A percentile compares a stretch with the other conserved stretches of the same genome.
Evolutionary conservation across 2,888 invertebrate species (phyloP).

Genomic region (Microctonus aethiopoides): DNA sequence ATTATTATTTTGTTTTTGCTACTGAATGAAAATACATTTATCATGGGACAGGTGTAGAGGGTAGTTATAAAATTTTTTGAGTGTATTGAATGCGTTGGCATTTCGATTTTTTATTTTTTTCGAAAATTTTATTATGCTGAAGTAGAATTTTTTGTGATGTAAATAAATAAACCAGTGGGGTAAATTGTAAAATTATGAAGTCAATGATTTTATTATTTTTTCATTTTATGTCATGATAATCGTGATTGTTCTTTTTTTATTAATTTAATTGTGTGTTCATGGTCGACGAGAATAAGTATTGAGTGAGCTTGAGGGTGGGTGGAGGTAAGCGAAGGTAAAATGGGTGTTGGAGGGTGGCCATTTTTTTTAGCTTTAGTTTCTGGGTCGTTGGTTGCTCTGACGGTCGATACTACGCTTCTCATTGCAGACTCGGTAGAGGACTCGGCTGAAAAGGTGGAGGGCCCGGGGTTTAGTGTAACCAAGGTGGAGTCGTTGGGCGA

Average conservation of each 20-base stretch:
- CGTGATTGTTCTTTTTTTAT: background rate
- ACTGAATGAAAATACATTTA: too few species aligned
- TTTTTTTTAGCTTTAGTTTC: background rate
- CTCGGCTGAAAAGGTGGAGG: slow-evolving; percentile 66
- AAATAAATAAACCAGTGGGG: too few species aligned
- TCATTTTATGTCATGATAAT: background rate
- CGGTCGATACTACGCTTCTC: slow-evolving; percentile 4
- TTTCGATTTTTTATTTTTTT: background rate
- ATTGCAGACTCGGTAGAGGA: slow-evolving; percentile 60
- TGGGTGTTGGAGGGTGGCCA: background rate
- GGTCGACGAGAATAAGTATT: background rate
- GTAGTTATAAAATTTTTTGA: background rate
- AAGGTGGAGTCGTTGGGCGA: slow-evolving; percentile 63
- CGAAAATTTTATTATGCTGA: background rate
- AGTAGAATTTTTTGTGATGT: background rate
- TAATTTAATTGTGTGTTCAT: background rate
- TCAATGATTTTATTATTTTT: background rate
- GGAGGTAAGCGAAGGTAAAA: background rate
- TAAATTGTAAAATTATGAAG: background rate
- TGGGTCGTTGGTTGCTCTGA: slow-evolving; percentile 10
- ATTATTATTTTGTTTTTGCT: too few species aligned
- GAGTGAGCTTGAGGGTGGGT: background rate
- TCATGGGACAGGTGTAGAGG: too few species aligned
- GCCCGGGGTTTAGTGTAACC: slow-evolving; percentile 62
- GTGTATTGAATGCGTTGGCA: background rate